phyloP scores from a whole-genome alignment of 2,113 vertebrate genomes.

The Cepphus grylle region DNA sequence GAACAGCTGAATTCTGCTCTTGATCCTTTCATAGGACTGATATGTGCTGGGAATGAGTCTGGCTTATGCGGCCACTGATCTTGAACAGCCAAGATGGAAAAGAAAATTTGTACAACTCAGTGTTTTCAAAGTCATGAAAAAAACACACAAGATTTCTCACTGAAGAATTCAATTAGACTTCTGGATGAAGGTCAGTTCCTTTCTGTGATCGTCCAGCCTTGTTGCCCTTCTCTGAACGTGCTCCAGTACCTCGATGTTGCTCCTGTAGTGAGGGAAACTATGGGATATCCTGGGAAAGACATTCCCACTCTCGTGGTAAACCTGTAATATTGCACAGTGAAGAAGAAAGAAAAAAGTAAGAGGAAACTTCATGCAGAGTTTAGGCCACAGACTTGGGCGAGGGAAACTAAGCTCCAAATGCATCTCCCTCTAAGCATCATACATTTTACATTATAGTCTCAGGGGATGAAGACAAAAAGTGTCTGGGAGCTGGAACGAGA shows the following conservation, averaged over 20 bases:
- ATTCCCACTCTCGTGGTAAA: background rate
- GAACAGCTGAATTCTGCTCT: background rate
- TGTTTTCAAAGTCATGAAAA: background rate
- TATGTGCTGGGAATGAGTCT: background rate
- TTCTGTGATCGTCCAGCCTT: background rate
- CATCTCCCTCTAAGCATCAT: background rate
- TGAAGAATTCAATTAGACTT: background rate
- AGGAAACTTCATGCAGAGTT: background rate
- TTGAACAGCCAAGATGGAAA: background rate
- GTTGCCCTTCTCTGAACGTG: no score
- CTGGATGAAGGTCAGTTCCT: background rate
- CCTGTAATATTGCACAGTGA: background rate
- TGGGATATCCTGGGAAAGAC: background rate
- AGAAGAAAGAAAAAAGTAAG: background rate
- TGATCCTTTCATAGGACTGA: background rate
- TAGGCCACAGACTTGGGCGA: background rate
- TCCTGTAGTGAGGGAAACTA: background rate
- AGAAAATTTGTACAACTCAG: background rate
- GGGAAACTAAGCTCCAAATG: background rate
- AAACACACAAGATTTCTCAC: background rate
- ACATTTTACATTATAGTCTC: background rate
- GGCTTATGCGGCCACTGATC: background rate
- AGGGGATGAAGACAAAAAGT: background rate
- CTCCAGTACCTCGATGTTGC: no score
- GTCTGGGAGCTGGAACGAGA: background rate